phyloP scores from a whole-genome alignment of 53 echinoderm and acorn worm genomes.

The Actinopyga echinites region DNA sequence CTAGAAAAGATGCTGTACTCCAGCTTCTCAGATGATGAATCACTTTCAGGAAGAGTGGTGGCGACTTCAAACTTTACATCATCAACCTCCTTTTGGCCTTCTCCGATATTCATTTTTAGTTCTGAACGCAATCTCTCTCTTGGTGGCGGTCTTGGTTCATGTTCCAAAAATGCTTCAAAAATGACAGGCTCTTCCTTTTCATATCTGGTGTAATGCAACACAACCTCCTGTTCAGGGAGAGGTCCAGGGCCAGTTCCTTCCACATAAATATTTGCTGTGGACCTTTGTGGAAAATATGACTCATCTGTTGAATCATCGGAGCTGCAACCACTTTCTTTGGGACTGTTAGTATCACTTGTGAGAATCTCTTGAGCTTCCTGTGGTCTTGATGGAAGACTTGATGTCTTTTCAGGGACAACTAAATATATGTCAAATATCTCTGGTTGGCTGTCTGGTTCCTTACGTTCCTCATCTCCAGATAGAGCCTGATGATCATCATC shows the following conservation, averaged over 20 bases:
- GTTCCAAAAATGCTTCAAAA: constrained; percentile 21
- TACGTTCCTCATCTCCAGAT: no score
- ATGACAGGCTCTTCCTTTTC: neutral
- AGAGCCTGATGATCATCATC: neutral
- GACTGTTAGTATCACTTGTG: constrained; percentile 4
- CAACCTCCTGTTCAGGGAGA: neutral
- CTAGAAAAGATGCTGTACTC: constrained; percentile 20
- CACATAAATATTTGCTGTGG: constrained; percentile 19
- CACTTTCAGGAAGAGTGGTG: neutral
- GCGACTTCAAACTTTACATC: constrained; percentile 6
- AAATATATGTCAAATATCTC: constrained; percentile 17
- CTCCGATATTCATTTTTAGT: constrained; percentile 11
- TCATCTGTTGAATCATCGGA: constrained; percentile 16
- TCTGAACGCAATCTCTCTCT: constrained; percentile 3
- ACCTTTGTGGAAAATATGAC: neutral
- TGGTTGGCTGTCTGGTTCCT: neutral
- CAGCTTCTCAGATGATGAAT: neutral
- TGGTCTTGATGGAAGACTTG: constrained; percentile 4
- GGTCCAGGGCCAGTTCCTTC: neutral
- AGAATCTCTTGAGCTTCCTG: neutral
- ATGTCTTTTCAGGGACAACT: constrained; percentile 27
- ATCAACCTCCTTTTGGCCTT: neutral
- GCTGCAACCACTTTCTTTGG: constrained; percentile 12
- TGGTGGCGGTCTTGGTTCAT: neutral
- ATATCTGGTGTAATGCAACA: neutral